Conservation (phyloP, 2,797 vertebrate species). For the Microcaecilia unicolor region DNA sequence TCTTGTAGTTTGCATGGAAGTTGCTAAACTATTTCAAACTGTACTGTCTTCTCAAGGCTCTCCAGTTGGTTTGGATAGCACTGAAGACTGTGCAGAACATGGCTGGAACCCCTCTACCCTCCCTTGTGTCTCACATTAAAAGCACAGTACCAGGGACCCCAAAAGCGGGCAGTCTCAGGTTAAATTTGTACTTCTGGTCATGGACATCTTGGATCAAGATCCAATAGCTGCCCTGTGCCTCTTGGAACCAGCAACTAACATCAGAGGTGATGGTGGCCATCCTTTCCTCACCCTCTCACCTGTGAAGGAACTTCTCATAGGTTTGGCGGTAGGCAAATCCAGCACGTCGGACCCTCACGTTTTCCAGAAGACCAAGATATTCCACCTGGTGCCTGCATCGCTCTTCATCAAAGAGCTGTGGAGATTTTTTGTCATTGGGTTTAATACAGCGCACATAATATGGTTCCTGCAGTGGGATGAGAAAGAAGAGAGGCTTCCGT, state of each 20-base stretch:
- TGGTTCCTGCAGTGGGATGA: constrained; percentile 66
- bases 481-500: constrained; percentile 5
- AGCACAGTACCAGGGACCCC: too few relatives aligned
- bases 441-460: constrained; percentile 97
- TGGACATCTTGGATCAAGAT: too few relatives aligned
- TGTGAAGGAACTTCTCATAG: constrained; percentile 88
- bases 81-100: too few relatives aligned
- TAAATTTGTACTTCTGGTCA: too few relatives aligned
- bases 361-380: constrained; percentile 92
- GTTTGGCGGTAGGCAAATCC: constrained; percentile 91
- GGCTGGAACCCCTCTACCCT: too few relatives aligned
- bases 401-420: constrained; percentile 81
- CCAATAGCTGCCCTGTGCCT: too few relatives aligned
- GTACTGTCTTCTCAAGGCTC: too few relatives aligned
- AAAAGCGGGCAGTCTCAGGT: too few relatives aligned
- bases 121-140: too few relatives aligned
- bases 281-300: constrained; percentile 49
- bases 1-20: too few relatives aligned
- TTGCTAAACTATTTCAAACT: too few relatives aligned
- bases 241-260: background rate
- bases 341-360: constrained; percentile 85
- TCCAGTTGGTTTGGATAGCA: too few relatives aligned
- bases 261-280: background rate
- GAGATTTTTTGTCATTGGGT: constrained; percentile 92
- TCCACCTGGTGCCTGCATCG: constrained; percentile 93